A percentile compares a stretch with the other conserved stretches of the same genome.
Conservation (phyloP, 2,888 invertebrate genomes). For the Cryptocephalus moraei region DNA sequence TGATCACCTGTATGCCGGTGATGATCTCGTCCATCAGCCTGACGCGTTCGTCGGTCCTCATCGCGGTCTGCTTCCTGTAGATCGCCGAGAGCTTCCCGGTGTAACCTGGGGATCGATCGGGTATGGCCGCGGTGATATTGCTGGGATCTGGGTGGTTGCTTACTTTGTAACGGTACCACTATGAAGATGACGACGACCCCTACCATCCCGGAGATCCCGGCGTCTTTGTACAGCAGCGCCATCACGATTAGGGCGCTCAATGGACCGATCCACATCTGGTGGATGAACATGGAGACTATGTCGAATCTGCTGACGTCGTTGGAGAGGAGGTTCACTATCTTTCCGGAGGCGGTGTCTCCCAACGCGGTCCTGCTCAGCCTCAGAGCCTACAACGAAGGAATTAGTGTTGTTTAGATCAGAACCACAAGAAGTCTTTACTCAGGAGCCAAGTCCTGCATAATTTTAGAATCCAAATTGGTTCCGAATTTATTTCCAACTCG, state of each 20-base stretch:
- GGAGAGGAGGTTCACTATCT: constrained; percentile 84
- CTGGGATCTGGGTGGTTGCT: constrained; percentile 11
- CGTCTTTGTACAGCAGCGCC: constrained; percentile 64
- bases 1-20: constrained; percentile 78
- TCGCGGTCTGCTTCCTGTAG: constrained; percentile 68
- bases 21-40: constrained; percentile 92
- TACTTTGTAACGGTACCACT: constrained; percentile 75
- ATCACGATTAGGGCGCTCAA: constrained; percentile 54
- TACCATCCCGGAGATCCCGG: constrained; percentile 61
- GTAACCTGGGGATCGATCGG: constrained; percentile 38
- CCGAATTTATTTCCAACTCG: too few relatives aligned
- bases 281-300: constrained; percentile 67
- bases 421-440: too few relatives aligned
- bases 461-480: too few relatives aligned
- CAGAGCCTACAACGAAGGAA: constrained; percentile 45
- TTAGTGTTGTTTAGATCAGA: background rate
- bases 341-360: constrained; percentile 69
- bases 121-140: background rate
- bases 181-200: constrained; percentile 70
- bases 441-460: too few relatives aligned
- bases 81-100: constrained; percentile 52
- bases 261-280: constrained; percentile 82
- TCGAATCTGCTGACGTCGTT: constrained; percentile 92
- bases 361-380: constrained; percentile 58
- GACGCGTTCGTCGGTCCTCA: constrained; percentile 79